Percentiles rank a stretch among this genome's conserved stretches.
Evolutionary conservation across 2,113 vertebrate species (phyloP).

Genomic region (Perca fluviatilis): DNA sequence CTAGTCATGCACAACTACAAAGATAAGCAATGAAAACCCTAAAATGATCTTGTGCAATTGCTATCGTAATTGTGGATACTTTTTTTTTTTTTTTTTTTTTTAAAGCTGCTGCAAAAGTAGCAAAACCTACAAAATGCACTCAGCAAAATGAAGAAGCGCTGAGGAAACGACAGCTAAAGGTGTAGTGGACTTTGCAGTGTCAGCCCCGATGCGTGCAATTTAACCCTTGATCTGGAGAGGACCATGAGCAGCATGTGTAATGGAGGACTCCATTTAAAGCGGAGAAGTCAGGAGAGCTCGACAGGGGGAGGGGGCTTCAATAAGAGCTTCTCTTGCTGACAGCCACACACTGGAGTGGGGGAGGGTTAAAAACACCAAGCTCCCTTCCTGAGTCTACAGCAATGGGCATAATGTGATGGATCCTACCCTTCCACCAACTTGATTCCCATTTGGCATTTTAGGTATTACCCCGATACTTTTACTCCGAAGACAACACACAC

Average conservation of each 20-base stretch:
- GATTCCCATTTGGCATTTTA: slow-evolving; percentile 20
- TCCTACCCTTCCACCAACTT: slow-evolving; percentile 42
- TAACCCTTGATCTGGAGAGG: slow-evolving; percentile 66
- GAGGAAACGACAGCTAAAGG: slow-evolving; percentile 1
- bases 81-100: background rate
- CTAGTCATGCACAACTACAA: background rate
- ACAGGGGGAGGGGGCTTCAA: slow-evolving; percentile 73
- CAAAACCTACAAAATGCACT: background rate
- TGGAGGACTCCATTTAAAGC: slow-evolving; percentile 74
- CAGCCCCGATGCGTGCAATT: slow-evolving; percentile 37
- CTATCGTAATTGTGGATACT: background rate
- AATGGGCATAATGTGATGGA: slow-evolving; percentile 58
- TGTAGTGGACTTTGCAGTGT: slow-evolving; percentile 30
- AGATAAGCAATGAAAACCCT: background rate
- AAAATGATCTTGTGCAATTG: background rate
- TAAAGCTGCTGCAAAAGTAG: background rate
- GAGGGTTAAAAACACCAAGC: slow-evolving; percentile 70
- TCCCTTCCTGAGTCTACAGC: slow-evolving; percentile 66
- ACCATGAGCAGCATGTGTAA: slow-evolving; percentile 62
- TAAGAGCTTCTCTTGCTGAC: slow-evolving; percentile 68
- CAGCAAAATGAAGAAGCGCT: background rate
- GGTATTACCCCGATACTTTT: slow-evolving; percentile 12
- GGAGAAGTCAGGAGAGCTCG: slow-evolving; percentile 52
- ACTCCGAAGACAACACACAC: background rate
- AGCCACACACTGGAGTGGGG: slow-evolving; percentile 67